phyloP scores from a whole-genome alignment of 53 echinoderm and acorn worm genomes.

The Crossaster papposus region DNA sequence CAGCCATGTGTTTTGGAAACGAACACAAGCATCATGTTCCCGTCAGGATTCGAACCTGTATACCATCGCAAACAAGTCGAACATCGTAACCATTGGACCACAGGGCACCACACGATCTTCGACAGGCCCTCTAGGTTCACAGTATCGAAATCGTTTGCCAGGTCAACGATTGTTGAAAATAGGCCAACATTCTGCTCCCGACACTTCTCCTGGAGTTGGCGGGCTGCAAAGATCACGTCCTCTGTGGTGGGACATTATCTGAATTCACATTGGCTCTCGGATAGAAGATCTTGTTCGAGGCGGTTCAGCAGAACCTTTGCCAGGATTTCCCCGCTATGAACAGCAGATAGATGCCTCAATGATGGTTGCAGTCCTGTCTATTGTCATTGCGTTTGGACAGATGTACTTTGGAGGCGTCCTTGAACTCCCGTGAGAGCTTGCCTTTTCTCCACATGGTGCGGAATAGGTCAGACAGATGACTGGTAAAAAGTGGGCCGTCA shows the following conservation, averaged over 20 bases:
- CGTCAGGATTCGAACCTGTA: no score
- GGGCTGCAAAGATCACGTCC: slow-evolving; percentile 38
- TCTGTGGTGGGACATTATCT: not conserved
- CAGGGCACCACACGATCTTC: no score
- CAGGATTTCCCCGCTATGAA: slow-evolving; percentile 1
- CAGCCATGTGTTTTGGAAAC: no score
- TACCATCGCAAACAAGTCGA: no score
- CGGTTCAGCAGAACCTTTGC: no score
- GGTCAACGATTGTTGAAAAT: slow-evolving; percentile 31
- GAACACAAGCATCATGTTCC: no score
- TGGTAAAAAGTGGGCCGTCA: no score
- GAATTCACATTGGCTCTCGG: slow-evolving; percentile 40
- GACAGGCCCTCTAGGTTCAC: slow-evolving; percentile 51
- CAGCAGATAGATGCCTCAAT: slow-evolving; percentile 25
- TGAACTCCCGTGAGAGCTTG: no score
- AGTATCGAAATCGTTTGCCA: slow-evolving; percentile 54
- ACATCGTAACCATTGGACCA: no score
- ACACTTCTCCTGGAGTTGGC: slow-evolving; percentile 51
- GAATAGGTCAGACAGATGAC: no score
- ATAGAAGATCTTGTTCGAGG: slow-evolving; percentile 16
- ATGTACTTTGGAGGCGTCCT: not conserved
- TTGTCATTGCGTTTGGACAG: slow-evolving; percentile 25
- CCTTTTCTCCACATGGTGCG: no score
- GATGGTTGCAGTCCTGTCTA: not conserved
- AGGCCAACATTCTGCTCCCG: slow-evolving; percentile 22